Evolutionary conservation across 2,797 vertebrate genomes (phyloP), one percentile per base, ranked within the genome.

Genomic region (Microctenopoma steveboyesi): DNA sequence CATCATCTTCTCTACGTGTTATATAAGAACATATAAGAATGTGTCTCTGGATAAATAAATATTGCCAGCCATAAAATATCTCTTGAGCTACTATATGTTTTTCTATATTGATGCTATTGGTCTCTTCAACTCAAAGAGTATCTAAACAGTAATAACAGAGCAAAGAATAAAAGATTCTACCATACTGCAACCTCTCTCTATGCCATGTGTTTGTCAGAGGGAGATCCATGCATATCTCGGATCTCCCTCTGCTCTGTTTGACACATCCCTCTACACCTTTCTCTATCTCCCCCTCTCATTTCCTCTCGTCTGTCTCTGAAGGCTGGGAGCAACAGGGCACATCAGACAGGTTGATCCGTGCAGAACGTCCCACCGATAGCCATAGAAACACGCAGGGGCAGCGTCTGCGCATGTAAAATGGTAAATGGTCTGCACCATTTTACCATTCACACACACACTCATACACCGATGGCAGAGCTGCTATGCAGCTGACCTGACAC

Each of bases 301-400:
- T 81, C 81, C 79, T 82, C 78, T 74, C 64, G 45, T 69, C 60
- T 68, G 64, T 42, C 59, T 78, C 73, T 7, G 8, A 81, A 83
- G 81, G 64, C 69, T 45, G 64, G 63, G 74, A 49, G 70, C 64
- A 89, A 79, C 87, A 46, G 78, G 85, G 78, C 85, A 82, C 66
- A 85, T 83, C 89, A 77, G 90, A 91, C 89, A 82, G 72, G 90
- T 87, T 82, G 79, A 92, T 87, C 70, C 58, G 84, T 89, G 86
- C 84, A 89, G 86, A 92, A 88, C 87, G 63, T 74, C 75, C 54
- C 15, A 37, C 81, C 76, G 80, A 86, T 81, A 54, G 63, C 68
- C 71, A 59, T 64, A 10, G 64, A 72, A 70, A 60, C 63, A 22
- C 37, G 5, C 40, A 11, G 15, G 48, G 65, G 37, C 57, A 33